Base-by-base conservation (phyloP, 23 tunicate species). In the Aplidium turbinatum region DNA sequence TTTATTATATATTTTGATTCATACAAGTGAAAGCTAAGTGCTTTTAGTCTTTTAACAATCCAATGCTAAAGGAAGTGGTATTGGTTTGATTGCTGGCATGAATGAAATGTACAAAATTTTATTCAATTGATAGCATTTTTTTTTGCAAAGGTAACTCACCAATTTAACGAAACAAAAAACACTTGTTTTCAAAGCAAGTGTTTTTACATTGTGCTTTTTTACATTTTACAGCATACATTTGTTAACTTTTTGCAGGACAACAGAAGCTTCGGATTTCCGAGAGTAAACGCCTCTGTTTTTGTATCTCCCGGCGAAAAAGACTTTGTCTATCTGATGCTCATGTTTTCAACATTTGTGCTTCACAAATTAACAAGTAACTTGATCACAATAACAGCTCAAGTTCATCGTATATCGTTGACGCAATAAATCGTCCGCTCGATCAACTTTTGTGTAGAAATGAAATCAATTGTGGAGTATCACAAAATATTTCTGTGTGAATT, bases 251-350 rank as follows among this genome's bases (percentile, higher is more conserved):
- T 75, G 13, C 39, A 78, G 83, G 66, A 65, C 34, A 51, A 65
- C 45, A 19, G 26, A 9, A 9, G 7, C 16, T 63, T 52, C 16
- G 34, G 51, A 0, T 26, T 78, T 16, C 83, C 75, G 0, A 78
- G 66, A 29, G 75, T 66, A 1, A 66, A 28, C 57, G 31, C 74
- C 7, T 68, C 85, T 2, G 28, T 80, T 13, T 33, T 80, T 19
- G 69, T 80, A 77, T 56, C 77, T 18, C 85, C 85, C 38, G 85
- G 85, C 27, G 85, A 77, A 34, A 34, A 57, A n/a, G 85, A 80
- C 26, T 80, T 80, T 33, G 33, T 80, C 9, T 58, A 80, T 70
- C 64, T 80, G 4, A 68, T 80, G 76, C 69, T 68, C 71, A 56
- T 7, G 7, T 69, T 80, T 54, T 66, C 85, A n/a, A 6, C 23